Base-by-base conservation (phyloP, 2,888 invertebrate species). In the Athalia circularis region DNA sequence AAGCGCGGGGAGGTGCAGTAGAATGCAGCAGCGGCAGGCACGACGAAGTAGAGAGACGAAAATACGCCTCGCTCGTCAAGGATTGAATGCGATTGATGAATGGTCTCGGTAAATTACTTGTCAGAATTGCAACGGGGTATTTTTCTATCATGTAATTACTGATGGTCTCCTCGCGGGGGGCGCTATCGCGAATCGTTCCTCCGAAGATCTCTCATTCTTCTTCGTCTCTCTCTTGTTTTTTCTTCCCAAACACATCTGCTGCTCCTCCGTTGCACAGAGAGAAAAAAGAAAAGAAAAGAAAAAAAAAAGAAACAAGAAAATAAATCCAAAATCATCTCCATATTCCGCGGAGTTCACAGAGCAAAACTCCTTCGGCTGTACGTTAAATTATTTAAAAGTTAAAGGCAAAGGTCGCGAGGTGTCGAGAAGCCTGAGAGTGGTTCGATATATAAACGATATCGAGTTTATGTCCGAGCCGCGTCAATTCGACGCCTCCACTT, bases 81-180 rank as follows among this genome's bases (percentile, higher is more conserved):
- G 61, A 75, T 75, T 75, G 75, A 75, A 75, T 75, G 62, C 75
- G 75, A 75, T 75, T 75, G 75, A 75, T 75, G 75, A 75, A 75
- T 75, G 75, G 75, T 64, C 75, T 50, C 62, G 75, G 75, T 75
- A 75, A 75, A 75, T 75, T 75, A 75, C 75, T 64, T 64, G 75
- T 75, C 75, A 75, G 75, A 75, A 75, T 57, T 62, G 75, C 75
- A 75, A 75, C 50, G 75, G 62, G 43, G 61, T 47, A 64, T 75
- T 75, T 75, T 75, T 75, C 75, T 64, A 52, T 75, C 50, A 50
- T 62, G 50, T 75, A 75, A 75, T 75, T 75, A 64, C 75, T 50
- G 52, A 75, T 75, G 75, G 47, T 43, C 47, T 62, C 75, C 15
- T 75, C 75, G 75, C 75, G 75, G 75, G 75, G 75, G 75, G 75